These are phyloP conservation scores for Cyanoliseus patagonus DNA, from an alignment of 2,113 vertebrate species.

Conservation along the genomic window DNA sequence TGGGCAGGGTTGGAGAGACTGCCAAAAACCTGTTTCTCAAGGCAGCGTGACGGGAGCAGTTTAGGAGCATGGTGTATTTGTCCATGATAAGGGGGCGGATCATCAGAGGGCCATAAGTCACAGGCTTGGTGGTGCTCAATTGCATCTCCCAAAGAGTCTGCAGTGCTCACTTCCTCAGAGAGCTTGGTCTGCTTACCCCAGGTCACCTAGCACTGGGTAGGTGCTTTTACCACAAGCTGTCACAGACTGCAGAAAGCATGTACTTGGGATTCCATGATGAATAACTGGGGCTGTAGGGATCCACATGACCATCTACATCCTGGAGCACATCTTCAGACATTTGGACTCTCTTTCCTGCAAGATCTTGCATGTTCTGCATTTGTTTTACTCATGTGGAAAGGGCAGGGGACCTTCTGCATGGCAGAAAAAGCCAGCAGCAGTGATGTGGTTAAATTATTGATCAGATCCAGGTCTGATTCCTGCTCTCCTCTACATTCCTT, in stretches of 20 bases:
- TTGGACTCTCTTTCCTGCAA: neutral
- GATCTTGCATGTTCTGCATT: neutral
- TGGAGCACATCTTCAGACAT: neutral
- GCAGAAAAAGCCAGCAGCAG: neutral
- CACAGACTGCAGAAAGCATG: accelerated
- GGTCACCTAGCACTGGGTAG: neutral
- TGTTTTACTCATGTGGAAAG: neutral
- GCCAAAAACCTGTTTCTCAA: neutral
- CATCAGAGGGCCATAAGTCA: neutral
- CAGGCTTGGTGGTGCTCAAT: neutral
- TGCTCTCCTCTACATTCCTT: neutral
- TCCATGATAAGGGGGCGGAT: neutral
- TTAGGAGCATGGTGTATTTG: neutral
- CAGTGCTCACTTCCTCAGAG: neutral
- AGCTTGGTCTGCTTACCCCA: neutral
- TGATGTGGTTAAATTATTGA: neutral
- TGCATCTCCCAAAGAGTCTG: neutral
- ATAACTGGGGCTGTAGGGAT: neutral
- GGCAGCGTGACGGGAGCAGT: neutral
- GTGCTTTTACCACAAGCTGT: neutral
- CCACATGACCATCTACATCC: neutral
- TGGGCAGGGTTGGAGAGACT: neutral
- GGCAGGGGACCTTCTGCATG: neutral
- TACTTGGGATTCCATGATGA: neutral
- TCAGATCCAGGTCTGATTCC: neutral